A percentile compares a stretch with the other conserved stretches of the same genome.
Conservation (phyloP, 2,113 vertebrate species). For the Sturnus vulgaris region DNA sequence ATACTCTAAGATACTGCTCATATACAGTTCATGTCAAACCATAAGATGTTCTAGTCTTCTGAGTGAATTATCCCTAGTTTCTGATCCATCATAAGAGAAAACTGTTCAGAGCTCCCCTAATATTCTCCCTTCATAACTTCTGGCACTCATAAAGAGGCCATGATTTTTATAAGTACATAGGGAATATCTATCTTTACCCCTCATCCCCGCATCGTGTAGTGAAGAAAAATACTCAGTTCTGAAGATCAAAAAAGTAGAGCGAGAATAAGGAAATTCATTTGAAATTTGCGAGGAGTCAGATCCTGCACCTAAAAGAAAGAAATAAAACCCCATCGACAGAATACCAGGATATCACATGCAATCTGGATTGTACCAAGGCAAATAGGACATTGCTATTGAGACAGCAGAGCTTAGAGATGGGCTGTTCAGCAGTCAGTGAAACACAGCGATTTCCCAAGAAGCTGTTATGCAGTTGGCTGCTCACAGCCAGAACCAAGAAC, state of each 20-base stretch:
- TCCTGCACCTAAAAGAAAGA: neutral
- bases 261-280: neutral
- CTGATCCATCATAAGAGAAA: neutral
- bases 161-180: neutral
- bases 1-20: neutral
- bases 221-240: neutral
- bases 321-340: neutral
- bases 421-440: neutral
- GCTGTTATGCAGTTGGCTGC: neutral
- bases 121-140: neutral
- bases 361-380: neutral
- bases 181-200: neutral
- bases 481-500: neutral
- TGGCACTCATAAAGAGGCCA: neutral
- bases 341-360: neutral
- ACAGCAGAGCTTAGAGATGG: neutral
- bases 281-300: neutral
- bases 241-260: neutral
- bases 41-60: neutral
- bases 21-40: neutral
- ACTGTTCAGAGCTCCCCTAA: neutral
- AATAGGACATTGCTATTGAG: neutral
- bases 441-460: neutral
- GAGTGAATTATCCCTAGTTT: neutral
- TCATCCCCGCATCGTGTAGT: neutral